Conservation (phyloP, 1,140 invertebrate species). For the Aphis gossypii region DNA sequence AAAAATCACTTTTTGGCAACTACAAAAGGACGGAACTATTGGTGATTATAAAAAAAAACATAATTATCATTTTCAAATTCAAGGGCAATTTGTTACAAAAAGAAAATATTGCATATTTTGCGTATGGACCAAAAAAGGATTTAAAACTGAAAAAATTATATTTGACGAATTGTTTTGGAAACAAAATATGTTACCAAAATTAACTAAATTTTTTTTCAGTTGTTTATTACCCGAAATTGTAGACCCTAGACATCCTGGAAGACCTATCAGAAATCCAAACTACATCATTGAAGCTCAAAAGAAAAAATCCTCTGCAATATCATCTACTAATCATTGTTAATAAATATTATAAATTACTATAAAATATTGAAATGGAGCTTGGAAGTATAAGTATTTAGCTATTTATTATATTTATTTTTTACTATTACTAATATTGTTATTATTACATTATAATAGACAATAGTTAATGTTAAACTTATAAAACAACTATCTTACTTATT, state of each 20-base stretch:
- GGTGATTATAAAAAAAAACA: background rate
- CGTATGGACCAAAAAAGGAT: background rate
- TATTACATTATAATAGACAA: too few species aligned
- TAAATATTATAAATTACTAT: too few species aligned
- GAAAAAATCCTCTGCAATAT: background rate
- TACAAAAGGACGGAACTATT: background rate
- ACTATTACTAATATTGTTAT: too few species aligned
- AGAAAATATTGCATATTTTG: slow-evolving; percentile 14
- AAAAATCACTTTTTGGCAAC: background rate
- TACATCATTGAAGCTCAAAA: background rate
- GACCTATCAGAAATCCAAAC: background rate
- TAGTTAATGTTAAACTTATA: too few species aligned
- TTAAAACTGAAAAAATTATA: background rate
- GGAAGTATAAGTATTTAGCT: too few species aligned
- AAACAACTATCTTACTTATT: too few species aligned
- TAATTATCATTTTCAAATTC: background rate
- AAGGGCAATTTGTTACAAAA: background rate
- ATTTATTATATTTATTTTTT: too few species aligned
- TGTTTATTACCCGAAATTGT: background rate
- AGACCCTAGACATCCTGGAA: background rate
- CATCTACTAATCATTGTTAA: too few species aligned
- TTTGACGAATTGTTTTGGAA: background rate
- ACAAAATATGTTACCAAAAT: background rate
- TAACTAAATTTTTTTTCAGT: background rate
- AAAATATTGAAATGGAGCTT: too few species aligned